Evolutionary conservation across 2,113 vertebrate genomes (phyloP), one percentile per base, ranked within the genome.

Genomic region (Ptyas mucosa): DNA sequence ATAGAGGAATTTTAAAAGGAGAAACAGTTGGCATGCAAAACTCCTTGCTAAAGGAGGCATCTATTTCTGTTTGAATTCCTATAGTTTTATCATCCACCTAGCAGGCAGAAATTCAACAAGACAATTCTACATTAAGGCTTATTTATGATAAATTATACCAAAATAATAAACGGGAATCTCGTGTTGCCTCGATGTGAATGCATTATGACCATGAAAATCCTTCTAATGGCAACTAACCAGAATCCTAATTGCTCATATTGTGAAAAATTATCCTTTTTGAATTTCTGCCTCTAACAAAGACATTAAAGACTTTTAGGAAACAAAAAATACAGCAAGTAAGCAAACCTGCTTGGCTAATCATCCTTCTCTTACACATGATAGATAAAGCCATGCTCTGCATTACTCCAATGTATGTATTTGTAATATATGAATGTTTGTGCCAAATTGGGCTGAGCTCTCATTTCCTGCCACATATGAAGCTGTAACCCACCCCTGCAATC

Each of bases 361-460:
- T 29, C 54, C 53, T 51, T 46, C n/a, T 6, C 51, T n/a, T 34
- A 2, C 75, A 43, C 69, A 20, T 15, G 8, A n/a, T 87, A 43
- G 39, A 46, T 52, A 57, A 14, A 90, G 10, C 49, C 49, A 53
- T 53, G n/a, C 54, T 43, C 49, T 90, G 7, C 34, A 81, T 53
- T 24, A 43, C n/a, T 23, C 57, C 29, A 14, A 5, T 43, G 55
- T 90, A 87, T 86, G 89, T 58, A 87, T 90, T 81, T 93, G 92
- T 93, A 93, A 87, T 53, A 90, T 93, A 93, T 87, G 89, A 93
- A 34, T 53, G n/a, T 64, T 34, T 21, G 49, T 51, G 49, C 91
- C 29, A 49, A 93, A 94, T 94, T 53, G 90, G 92, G 92, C 92
- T 43, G 81, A 90, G 92, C 53, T 81, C 75, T 69, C 61, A 51